Base-by-base conservation (phyloP, 2,113 vertebrate species). In the Piprites chloris region DNA sequence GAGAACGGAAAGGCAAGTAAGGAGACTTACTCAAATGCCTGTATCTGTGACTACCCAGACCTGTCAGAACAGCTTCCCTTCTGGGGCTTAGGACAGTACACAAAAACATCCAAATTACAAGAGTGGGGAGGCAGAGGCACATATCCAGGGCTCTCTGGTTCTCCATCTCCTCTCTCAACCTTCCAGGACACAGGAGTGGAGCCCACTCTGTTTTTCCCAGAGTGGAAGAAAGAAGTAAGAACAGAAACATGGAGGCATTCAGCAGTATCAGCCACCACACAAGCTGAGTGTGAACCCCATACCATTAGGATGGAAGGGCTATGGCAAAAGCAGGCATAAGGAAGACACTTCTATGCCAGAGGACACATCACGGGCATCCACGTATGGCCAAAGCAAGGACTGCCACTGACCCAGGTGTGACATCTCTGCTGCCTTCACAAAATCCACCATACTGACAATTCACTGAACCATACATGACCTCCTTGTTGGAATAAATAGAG, bases 381-480 rank as follows among this genome's bases (percentile, higher is more conserved):
- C 3, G 1, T 19, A 12, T 42, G 17, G 15, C 30, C 53, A 87
- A 42, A 46, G n/a, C 3, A 17, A 76, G 44, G 44, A 35, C 53
- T 62, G 28, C 27, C 32, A 18, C 33, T 37, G 58, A 69, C 16
- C 16, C 27, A 47, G 24, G 24, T 11, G 33, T n/a, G 59, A 52
- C 22, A 44, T 16, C 18, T 19, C 56, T 37, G n/a, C 21, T 80
- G 12, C 6, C 35, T 37, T 35, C 79, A 72, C 39, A 37, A 55
- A 1, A 55, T 59, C 47, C 66, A 28, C 18, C 35, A 24, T 11
- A 30, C 20, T 16, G 72, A 42, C 15, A 26, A 39, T 23, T 28
- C 17, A 23, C 42, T 26, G 22, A 16, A 42, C 23, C 22, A 4
- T 0, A 4, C 4, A 3, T 0, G 0, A 62, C 42, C 5, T 62